Evolutionary conservation across 1,140 invertebrate species (phyloP).

Genomic region (Pseudachorutes palmiensis): DNA sequence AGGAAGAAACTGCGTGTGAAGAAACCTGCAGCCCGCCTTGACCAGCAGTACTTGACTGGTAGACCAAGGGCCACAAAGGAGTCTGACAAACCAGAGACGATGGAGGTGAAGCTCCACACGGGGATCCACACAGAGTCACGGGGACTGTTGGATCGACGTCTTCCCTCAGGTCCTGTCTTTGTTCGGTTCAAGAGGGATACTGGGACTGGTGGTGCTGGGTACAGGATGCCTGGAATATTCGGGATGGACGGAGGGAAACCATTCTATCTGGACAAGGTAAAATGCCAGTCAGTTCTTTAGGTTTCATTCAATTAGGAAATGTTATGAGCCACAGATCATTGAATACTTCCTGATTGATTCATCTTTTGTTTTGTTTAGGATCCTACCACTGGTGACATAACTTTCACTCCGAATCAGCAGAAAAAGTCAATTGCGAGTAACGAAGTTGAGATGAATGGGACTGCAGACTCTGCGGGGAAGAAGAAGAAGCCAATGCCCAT

Average conservation of each 20-base stretch:
- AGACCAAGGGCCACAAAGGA: constrained; percentile 17
- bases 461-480: constrained; percentile 17
- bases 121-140: constrained; percentile 19
- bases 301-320: too few species aligned
- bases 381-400: constrained; percentile 35
- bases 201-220: constrained; percentile 12
- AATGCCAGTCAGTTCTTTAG: too few species aligned
- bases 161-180: constrained; percentile 19
- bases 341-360: background rate
- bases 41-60: constrained; percentile 16
- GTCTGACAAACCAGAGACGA: constrained; percentile 21
- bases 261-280: constrained; percentile 36
- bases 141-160: constrained; percentile 5
- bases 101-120: constrained; percentile 24
- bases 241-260: constrained; percentile 33
- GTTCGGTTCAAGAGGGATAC: background rate
- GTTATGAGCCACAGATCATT: too few species aligned
- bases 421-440: constrained; percentile 20
- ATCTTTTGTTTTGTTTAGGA: constrained; percentile 22
- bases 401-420: constrained; percentile 17
- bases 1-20: constrained; percentile 15
- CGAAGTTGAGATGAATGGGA: constrained; percentile 23
- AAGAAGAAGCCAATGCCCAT: constrained; percentile 36
- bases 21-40: constrained; percentile 6
- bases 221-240: constrained; percentile 35